phyloP scores from a whole-genome alignment of 2,888 invertebrate species.

The Drosophila flavopinicola region DNA sequence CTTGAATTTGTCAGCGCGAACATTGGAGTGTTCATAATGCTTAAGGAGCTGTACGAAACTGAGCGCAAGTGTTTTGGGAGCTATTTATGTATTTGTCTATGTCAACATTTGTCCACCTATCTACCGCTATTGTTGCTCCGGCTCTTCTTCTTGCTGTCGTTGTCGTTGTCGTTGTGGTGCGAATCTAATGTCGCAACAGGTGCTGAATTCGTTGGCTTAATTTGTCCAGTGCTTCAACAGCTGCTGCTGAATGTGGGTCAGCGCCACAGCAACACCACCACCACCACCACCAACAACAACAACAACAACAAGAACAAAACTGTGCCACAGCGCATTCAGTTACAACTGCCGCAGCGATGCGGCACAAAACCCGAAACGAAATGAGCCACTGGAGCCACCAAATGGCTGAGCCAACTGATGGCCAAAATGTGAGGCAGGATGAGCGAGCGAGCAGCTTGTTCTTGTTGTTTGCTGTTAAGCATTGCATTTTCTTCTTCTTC shows the following conservation, averaged over 20 bases:
- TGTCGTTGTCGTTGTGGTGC: conserved; percentile 7
- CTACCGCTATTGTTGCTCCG: conserved; percentile 4
- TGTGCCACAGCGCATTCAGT: conserved; percentile 60
- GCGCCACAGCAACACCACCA: conserved; percentile 31
- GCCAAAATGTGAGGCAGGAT: conserved; percentile 49
- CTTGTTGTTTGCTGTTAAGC: conserved; percentile 13
- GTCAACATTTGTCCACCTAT: conserved; percentile 6
- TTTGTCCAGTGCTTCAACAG: conserved; percentile 38
- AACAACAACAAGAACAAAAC: conserved; percentile 27
- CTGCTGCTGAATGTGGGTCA: conserved; percentile 44
- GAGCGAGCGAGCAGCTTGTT: conserved; percentile 36
- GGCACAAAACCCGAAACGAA: conserved; percentile 58
- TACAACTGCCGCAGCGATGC: conserved; percentile 64
- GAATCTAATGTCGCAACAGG: conserved; percentile 52
- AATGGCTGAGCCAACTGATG: conserved; percentile 42
- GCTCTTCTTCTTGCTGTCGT: not conserved
- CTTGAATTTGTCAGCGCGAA: conserved; percentile 43
- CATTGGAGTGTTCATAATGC: conserved; percentile 3
- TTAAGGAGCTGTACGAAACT: conserved; percentile 4
- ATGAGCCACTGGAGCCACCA: conserved; percentile 42
- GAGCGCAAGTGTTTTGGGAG: conserved; percentile 13
- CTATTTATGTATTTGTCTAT: conserved; percentile 5
- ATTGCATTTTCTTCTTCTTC: conserved; percentile 25
- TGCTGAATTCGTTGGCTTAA: conserved; percentile 47
- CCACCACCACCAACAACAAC: conserved; percentile 11